Evolutionary conservation across 2,888 invertebrate genomes (phyloP).

Genomic region (Drosophila meridionalis): DNA sequence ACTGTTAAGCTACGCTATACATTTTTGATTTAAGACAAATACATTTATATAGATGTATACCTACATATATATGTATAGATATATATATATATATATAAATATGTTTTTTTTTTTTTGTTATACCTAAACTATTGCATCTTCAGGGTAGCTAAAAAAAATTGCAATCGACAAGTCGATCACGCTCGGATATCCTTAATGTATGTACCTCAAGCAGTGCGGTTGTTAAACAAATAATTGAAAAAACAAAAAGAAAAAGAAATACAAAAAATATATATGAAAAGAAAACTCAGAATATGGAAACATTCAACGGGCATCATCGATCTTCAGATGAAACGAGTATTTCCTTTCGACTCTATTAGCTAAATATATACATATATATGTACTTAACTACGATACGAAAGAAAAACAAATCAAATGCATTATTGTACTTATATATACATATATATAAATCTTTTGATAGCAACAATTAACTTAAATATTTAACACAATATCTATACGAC

Average conservation of each 20-base stretch:
- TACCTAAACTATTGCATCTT: conserved; percentile 39
- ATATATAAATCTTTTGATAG: conserved; percentile 57
- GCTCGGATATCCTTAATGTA: conserved; percentile 69
- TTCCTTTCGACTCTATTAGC: conserved; percentile 62
- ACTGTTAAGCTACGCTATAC: conserved; percentile 8
- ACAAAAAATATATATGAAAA: not conserved
- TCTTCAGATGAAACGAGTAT: conserved; percentile 29
- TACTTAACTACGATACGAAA: conserved; percentile 34
- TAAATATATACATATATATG: conserved; percentile 53
- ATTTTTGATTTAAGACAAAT: not conserved
- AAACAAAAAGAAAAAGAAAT: conserved; percentile 1
- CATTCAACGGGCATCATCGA: conserved; percentile 13
- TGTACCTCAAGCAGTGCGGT: conserved; percentile 79
- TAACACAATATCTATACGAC: conserved; percentile 22
- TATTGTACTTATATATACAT: conserved; percentile 25
- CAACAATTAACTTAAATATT: conserved; percentile 41
- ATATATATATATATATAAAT: not conserved
- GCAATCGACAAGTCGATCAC: conserved; percentile 10
- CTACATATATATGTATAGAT: not conserved
- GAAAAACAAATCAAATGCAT: conserved; percentile 12
- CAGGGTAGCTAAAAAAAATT: conserved; percentile 51
- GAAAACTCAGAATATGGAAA: not conserved
- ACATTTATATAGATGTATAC: not conserved
- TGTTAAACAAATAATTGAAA: conserved; percentile 54
- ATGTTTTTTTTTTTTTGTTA: conserved; percentile 21